phyloP scores from a whole-genome alignment of 2,113 vertebrate genomes.

The Junco hyemalis region DNA sequence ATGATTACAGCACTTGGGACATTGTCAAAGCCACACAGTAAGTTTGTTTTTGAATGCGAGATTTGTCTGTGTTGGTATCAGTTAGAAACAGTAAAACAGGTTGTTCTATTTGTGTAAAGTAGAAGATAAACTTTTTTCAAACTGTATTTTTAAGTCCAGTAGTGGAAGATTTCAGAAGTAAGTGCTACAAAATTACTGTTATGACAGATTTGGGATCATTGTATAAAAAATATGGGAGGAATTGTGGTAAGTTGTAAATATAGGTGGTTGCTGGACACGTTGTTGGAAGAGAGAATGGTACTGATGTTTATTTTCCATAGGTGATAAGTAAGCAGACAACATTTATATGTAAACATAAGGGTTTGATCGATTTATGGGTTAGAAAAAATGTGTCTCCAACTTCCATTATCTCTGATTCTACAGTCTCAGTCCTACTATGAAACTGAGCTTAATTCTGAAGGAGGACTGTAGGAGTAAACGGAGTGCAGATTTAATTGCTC shows the following conservation, averaged over 20 bases:
- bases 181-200: neutral
- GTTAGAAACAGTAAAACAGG: neutral
- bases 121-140: neutral
- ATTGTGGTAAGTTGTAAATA: neutral
- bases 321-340: neutral
- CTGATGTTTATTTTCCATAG: neutral
- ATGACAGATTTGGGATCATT: neutral
- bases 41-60: constrained; percentile 65
- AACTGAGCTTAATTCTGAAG: neutral
- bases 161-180: neutral
- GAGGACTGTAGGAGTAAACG: neutral
- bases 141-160: neutral
- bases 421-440: neutral
- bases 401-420: neutral
- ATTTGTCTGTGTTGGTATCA: neutral
- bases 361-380: neutral
- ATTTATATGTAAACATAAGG: neutral
- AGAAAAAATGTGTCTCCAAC: neutral
- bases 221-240: neutral
- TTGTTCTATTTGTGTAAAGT: neutral
- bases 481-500: neutral
- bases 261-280: neutral
- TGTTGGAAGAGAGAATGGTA: neutral
- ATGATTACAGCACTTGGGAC: constrained; percentile 99
- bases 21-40: constrained; percentile 99